Evolutionary conservation across 1,140 invertebrate genomes (phyloP), one percentile per base, ranked within the genome.

Genomic region (Lordiphosa stackelbergi): DNA sequence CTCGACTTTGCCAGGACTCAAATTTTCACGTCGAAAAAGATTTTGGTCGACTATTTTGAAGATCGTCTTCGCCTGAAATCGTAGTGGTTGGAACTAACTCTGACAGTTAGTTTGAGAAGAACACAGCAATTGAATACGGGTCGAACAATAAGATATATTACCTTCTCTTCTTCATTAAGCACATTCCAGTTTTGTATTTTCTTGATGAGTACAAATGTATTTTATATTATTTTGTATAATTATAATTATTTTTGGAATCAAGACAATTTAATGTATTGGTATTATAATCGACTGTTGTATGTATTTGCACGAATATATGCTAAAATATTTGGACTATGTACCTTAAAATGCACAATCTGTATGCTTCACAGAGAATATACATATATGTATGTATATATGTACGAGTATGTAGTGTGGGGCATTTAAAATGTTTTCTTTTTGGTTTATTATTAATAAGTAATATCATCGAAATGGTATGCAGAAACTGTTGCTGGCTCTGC

Each of bases 281-380:
- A 60, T 46, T 79, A 73, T 75, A 58, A 64, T 78, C 59, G 68
- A 63, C 55, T 51, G 38, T 46, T 59, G 52, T 69, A 65, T 73
- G 53, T 74, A 69, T 63, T 61, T 57, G 75, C 77, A 64, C 45
- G 58, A 75, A 65, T 81, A 65, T 81, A 81, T 74, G 61, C 71
- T 79, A 75, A 79, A 79, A 79, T 81, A 70, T 81, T 83, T 83
- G 77, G 78, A 81, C 77, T 81, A 81, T 63, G 60, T 73, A 83
- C 64, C 64, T 53, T 68, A 77, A 79, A 81, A 81, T 81, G 77
- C 77, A 81, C 78, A 81, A 57, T 83, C 77, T 81, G 77, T 73
- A 69, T 47, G 68, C 52, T 65, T 77, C 41, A 57, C 42, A 56
- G 46, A 62, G 49, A 54, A 47, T 51, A 47, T 28, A 56, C 38